Conservation (phyloP, 2,888 invertebrate genomes). For the Pharmacophagus antenor region DNA sequence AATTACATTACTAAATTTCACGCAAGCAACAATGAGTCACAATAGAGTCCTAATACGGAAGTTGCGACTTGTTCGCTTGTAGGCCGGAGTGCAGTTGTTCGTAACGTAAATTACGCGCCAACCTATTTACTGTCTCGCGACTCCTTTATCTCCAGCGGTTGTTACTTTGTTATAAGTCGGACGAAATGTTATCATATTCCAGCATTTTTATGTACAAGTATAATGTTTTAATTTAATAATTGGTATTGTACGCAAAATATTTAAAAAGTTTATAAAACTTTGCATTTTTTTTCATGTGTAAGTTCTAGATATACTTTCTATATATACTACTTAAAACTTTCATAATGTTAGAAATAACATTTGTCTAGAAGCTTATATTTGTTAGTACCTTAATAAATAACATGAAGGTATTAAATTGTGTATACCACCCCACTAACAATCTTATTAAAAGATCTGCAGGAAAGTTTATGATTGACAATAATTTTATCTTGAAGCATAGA, state of each 20-base stretch:
- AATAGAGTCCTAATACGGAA: conserved; percentile 59
- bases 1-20: conserved; percentile 7
- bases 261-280: not conserved
- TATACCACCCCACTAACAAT: too few species aligned
- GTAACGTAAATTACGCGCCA: conserved; percentile 29
- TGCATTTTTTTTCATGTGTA: not conserved
- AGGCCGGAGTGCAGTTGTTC: conserved; percentile 38
- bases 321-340: not conserved
- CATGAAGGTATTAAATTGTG: too few species aligned
- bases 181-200: conserved; percentile 22
- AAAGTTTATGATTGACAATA: too few species aligned
- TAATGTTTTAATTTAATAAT: not conserved
- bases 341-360: not conserved
- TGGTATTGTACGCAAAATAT: not conserved
- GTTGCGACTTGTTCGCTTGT: conserved; percentile 46
- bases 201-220: not conserved
- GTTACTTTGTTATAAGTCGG: conserved; percentile 3
- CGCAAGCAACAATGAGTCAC: conserved; percentile 40
- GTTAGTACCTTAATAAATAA: too few species aligned
- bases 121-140: conserved; percentile 20
- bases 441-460: too few species aligned
- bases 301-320: not conserved
- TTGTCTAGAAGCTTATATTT: too few species aligned
- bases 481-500: too few species aligned
- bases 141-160: conserved; percentile 17